Conservation (phyloP, 2,113 vertebrate genomes). For the Pontoporia blainvillei region DNA sequence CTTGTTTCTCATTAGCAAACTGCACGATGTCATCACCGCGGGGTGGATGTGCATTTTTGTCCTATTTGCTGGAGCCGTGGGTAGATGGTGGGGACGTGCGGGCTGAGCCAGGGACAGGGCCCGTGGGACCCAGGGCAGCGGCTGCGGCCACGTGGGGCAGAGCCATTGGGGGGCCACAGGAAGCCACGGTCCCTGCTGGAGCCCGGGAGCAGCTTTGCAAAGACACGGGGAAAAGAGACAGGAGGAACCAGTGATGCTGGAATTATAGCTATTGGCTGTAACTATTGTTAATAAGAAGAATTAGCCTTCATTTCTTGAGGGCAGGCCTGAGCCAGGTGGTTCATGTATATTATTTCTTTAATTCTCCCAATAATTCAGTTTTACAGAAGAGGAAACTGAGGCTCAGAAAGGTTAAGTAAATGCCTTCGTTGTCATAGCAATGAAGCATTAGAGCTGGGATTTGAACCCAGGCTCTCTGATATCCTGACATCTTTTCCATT, state of each 20-base stretch:
- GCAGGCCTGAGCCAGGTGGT: neutral
- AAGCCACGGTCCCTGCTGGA: neutral
- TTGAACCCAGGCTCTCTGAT: neutral
- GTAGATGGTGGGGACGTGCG: neutral
- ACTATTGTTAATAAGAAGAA: neutral
- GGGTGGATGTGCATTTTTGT: neutral
- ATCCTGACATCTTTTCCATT: neutral
- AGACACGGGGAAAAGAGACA: neutral
- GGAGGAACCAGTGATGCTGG: neutral
- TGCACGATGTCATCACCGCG: neutral
- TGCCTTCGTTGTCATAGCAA: neutral
- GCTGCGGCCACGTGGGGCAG: neutral
- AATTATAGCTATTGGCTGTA: too few species aligned
- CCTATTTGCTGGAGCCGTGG: neutral
- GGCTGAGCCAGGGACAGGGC: neutral
- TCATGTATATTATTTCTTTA: neutral
- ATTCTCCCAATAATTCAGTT: neutral
- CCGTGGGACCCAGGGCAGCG: neutral
- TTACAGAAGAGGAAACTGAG: neutral
- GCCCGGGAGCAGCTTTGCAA: neutral
- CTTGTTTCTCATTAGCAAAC: conserved; percentile 26
- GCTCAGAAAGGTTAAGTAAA: neutral
- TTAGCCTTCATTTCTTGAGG: neutral
- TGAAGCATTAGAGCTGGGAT: neutral
- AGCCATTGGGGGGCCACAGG: neutral